Conservation (phyloP, 2,113 vertebrate species). For the Chascanopsetta lugubris region DNA sequence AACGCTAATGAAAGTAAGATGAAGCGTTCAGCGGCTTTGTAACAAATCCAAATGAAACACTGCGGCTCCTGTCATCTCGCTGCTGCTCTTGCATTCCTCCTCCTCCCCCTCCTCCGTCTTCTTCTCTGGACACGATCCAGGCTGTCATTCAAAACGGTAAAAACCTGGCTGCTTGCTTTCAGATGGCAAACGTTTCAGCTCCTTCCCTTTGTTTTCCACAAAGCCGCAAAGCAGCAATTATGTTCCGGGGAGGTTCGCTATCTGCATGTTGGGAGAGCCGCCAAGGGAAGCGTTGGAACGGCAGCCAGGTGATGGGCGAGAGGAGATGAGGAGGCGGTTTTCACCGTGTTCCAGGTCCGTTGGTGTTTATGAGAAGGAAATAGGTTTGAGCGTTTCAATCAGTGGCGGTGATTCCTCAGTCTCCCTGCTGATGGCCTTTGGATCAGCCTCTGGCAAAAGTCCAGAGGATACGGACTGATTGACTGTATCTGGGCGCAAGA, state of each 20-base stretch:
- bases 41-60: slow-evolving; percentile 10
- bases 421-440: too few species aligned
- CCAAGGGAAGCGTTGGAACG: slow-evolving; percentile 12
- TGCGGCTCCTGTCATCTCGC: slow-evolving; percentile 2
- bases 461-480: too few species aligned
- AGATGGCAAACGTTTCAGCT: slow-evolving; percentile 13
- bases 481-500: too few species aligned
- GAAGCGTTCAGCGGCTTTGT: slow-evolving; percentile 14
- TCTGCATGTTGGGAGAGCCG: slow-evolving; percentile 5
- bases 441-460: too few species aligned
- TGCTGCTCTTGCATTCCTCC: neutral
- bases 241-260: neutral
- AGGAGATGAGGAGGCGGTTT: neutral
- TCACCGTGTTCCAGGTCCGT: neutral
- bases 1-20: slow-evolving; percentile 48
- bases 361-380: neutral
- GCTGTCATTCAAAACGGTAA: slow-evolving; percentile 12
- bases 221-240: slow-evolving; percentile 32
- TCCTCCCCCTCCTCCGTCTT: too few species aligned
- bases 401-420: too few species aligned
- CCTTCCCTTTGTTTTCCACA: slow-evolving; percentile 30
- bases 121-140: neutral
- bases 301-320: neutral
- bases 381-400: too few species aligned
- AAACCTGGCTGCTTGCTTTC: slow-evolving; percentile 10